These are phyloP conservation scores for Cynopterus sphinx DNA, from an alignment of 2,797 vertebrate genomes.

Conservation along the genomic window DNA sequence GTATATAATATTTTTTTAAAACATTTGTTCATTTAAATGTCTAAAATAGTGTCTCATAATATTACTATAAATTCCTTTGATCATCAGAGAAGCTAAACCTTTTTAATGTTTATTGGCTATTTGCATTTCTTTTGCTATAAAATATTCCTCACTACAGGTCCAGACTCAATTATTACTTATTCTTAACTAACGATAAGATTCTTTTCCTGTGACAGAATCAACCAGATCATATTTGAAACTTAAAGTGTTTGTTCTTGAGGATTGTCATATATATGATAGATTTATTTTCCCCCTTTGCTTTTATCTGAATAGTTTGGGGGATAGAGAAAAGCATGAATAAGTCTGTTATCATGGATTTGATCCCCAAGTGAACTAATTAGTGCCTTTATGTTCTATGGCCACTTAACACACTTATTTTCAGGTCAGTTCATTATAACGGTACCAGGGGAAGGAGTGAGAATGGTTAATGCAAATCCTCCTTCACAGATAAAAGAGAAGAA, in stretches of 20 bases:
- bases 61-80: constrained; percentile 5
- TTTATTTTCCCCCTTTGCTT: constrained; percentile 75
- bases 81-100: constrained; percentile 7
- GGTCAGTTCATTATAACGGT: constrained; percentile 80
- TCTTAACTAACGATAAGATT: constrained; percentile 56
- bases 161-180: constrained; percentile 62
- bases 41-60: constrained; percentile 15
- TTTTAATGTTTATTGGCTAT: constrained; percentile 40
- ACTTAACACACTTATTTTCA: constrained; percentile 81
- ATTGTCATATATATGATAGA: constrained; percentile 77
- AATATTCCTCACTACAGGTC: constrained; percentile 53
- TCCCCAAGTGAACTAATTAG: constrained; percentile 82
- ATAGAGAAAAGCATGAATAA: constrained; percentile 78
- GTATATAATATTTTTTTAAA: not conserved
- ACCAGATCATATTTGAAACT: constrained; percentile 74
- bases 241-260: constrained; percentile 74
- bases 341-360: constrained; percentile 78
- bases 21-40: not conserved
- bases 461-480: constrained; percentile 79
- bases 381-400: constrained; percentile 79
- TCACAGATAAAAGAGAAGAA: constrained; percentile 70
- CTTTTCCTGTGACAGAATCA: constrained; percentile 69
- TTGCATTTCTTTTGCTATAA: constrained; percentile 62
- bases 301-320: constrained; percentile 77
- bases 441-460: constrained; percentile 64